Evolutionary conservation across 2,797 vertebrate species (phyloP), one percentile per base, ranked within the genome.

Genomic region (Cygnus olor): DNA sequence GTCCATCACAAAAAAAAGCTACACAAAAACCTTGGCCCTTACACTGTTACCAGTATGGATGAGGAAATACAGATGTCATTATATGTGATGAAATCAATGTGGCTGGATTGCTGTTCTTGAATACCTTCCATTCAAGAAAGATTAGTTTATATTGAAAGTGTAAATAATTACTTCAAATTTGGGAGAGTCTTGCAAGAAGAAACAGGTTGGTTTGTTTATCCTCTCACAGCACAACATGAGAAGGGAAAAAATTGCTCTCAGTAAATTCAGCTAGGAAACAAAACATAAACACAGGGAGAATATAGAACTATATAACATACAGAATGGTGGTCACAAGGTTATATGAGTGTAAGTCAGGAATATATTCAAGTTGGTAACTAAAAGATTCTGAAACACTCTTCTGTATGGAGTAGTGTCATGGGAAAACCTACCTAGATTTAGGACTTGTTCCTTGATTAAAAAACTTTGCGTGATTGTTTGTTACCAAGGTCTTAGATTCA

Each of bases 101-200:
- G 88, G 86, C 51, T 34, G 40, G 61, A 21, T 74, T 87, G 42
- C 53, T 80, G 10, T 42, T 32, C 14, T 38, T 44, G 32, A 70
- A 27, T 51, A 30, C 34, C 80, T 90, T 78, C 34, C 5, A 14
- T 42, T 88, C 28, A 61, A 24, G 20, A 61, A 70, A 63, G 28
- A 51, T 47, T 8, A 12, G 18, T 85, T 88, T 88, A 70, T 24
- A 27, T 11, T 32, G 30, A 69, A 38, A 80, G 25, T 77, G 15
- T 66, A 83, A 94, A 22, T 93, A 77, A 69, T 82, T 85, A 63
- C 27, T 66, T 56, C 38, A 47, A 80, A 60, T 34, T 56, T 85
- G 13, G 28, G 20, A 80, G 32, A 82, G 28, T n/a, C n/a, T 85
- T 70, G 56, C 11, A 73, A 77, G 45, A 80, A 25, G 65, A 77